Base-by-base conservation (phyloP, 92 coral and sea anemone genomes). In the Epizoanthus ramosus region DNA sequence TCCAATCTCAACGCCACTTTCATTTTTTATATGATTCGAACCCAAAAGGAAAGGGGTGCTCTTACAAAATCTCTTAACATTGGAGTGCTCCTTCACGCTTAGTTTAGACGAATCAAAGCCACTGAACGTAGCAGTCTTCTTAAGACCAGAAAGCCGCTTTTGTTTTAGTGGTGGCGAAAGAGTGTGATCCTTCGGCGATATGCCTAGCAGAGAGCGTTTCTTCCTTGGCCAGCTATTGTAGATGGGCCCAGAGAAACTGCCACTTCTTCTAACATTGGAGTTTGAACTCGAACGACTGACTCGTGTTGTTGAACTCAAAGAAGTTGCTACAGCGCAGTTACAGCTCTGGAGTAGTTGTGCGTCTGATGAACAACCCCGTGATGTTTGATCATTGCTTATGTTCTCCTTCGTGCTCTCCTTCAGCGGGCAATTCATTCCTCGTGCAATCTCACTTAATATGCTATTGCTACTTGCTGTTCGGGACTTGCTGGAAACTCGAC, bases 131-230 rank as follows among this genome's bases (percentile, higher is more conserved):
- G 98, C 94, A 9, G 94, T 86, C 68, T 91, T 92, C 67, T 89
- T 87, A 35, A 93, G 56, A 18, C 85, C 89, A 18, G 23, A 67
- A 52, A 75, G 72, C 54, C 89, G 81, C 74, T 95, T 91, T 45
- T 88, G 98, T 74, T 95, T 95, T 28, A 68, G 81, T 22, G 95
- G 98, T 5, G 98, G 98, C 1, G 95, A 91, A 3, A 86, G 74
- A 1, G 59, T 19, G 6, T 72, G 79, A 35, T 84, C 93, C 45
- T 17, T 57, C 3, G 88, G 15, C 3, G 84, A 77, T 77, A 61
- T 63, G 9, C 80, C 37, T 6, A 71, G 12, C 35, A 69, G 57
- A 33, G 84, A 37, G 6, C 93, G 83, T 61, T 91, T 93, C 58
- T 89, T 93, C 53, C 95, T 83, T 2, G 94, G 96, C 93, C 93